Evolutionary conservation across 1,140 invertebrate species (phyloP).

Genomic region (Drosophila arawakana): DNA sequence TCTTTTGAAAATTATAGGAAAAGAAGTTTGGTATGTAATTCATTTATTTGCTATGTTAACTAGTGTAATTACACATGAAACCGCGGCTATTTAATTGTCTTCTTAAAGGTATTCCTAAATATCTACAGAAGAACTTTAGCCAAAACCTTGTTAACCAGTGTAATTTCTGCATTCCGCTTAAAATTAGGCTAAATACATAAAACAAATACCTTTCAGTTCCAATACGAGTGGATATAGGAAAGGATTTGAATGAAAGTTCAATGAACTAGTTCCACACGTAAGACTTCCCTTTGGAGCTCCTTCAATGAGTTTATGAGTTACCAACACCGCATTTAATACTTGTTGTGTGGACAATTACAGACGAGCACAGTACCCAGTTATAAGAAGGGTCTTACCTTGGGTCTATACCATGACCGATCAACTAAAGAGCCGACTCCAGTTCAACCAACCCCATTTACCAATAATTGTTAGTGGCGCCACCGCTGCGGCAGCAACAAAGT

Average conservation of each 20-base stretch:
- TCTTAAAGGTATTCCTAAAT: not conserved
- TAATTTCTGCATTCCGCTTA: not conserved
- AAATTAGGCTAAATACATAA: not conserved
- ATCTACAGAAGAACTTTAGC: not conserved
- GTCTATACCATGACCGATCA: constrained; percentile 61
- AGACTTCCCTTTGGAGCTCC: not conserved
- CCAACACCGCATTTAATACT: constrained; percentile 27
- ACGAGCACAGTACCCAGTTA: constrained; percentile 11
- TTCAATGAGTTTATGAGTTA: constrained; percentile 28
- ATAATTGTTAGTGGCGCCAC: constrained; percentile 54
- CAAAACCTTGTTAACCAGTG: not conserved
- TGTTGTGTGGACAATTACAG: constrained; percentile 6
- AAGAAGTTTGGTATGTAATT: too few species aligned
- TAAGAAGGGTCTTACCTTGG: constrained; percentile 64
- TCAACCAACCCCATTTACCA: constrained; percentile 53
- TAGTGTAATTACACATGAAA: not conserved
- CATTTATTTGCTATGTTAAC: not conserved
- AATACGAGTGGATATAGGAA: not conserved
- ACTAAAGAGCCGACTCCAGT: constrained; percentile 36
- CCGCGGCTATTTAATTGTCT: not conserved
- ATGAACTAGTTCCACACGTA: constrained; percentile 1
- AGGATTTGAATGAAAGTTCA: not conserved
- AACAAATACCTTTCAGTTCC: not conserved
- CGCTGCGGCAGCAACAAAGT: constrained; percentile 67
- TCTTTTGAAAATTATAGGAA: too few species aligned